A percentile compares a stretch with the other conserved stretches of the same genome.
Evolutionary conservation across 2,888 invertebrate species (phyloP).

Genomic region (Tetanocera ferruginea): DNA sequence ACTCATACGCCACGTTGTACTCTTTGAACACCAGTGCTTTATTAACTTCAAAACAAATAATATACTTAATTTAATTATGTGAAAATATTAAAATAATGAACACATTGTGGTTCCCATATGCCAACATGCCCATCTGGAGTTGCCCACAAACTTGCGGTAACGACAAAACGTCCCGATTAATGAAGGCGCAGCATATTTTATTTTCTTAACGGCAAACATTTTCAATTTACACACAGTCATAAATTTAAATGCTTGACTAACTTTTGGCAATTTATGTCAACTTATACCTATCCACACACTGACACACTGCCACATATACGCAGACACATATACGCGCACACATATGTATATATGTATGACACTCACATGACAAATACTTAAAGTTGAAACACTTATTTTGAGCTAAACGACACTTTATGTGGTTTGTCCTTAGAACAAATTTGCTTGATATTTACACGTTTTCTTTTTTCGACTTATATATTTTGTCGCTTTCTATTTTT

Average conservation of each 20-base stretch:
- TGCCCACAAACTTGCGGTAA: no score
- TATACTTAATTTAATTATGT: no score
- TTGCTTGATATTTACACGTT: neutral
- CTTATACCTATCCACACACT: neutral
- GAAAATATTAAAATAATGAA: no score
- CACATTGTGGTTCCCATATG: no score
- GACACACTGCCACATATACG: constrained; percentile 33
- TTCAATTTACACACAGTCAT: neutral
- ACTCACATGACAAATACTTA: neutral
- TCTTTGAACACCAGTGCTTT: neutral
- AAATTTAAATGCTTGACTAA: constrained; percentile 12
- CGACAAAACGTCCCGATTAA: no score
- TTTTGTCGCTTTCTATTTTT: neutral
- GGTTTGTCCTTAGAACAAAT: no score
- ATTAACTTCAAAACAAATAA: no score
- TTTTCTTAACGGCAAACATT: neutral
- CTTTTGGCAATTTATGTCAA: constrained; percentile 12
- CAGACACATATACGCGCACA: neutral
- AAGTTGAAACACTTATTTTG: neutral
- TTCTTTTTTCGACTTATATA: neutral
- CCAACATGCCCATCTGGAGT: no score
- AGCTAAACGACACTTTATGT: no score
- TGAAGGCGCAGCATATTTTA: no score
- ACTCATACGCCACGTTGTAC: neutral
- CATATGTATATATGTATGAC: neutral